Evolutionary conservation across 2,888 invertebrate species (phyloP).

Genomic region (Priocnemis perturbator): DNA sequence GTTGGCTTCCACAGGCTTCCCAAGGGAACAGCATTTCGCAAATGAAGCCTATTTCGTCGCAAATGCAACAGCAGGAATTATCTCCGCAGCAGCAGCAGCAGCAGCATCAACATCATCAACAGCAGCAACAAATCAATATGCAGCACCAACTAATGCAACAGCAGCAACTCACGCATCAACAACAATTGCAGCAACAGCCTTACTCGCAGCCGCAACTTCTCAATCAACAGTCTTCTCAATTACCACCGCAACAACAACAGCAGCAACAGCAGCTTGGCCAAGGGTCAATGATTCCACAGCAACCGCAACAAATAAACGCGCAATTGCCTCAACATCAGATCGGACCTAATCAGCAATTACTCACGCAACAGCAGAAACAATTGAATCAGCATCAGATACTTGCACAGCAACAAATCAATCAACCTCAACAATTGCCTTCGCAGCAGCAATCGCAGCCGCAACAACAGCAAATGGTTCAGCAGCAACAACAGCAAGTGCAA

Average conservation of each 20-base stretch:
- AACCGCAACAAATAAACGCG: conserved; percentile 64
- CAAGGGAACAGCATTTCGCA: conserved; percentile 59
- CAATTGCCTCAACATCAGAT: conserved; percentile 63
- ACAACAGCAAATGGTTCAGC: conserved; percentile 63
- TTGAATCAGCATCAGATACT: conserved; percentile 56
- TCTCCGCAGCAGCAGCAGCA: conserved; percentile 56
- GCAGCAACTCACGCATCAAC: conserved; percentile 58
- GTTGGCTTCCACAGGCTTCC: conserved; percentile 63
- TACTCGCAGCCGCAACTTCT: conserved; percentile 62
- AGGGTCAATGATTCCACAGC: conserved; percentile 68
- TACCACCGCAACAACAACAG: conserved; percentile 49
- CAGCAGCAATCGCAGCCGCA: conserved; percentile 60
- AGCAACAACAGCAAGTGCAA: conserved; percentile 61
- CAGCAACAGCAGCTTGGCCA: conserved; percentile 35
- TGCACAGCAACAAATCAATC: conserved; percentile 75
- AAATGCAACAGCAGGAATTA: conserved; percentile 59
- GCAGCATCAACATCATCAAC: conserved; percentile 59
- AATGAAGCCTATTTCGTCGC: conserved; percentile 55
- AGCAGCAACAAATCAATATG: conserved; percentile 36
- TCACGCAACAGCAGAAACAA: conserved; percentile 70
- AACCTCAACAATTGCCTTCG: conserved; percentile 60
- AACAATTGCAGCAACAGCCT: conserved; percentile 47
- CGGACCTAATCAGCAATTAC: conserved; percentile 69
- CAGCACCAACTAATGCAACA: conserved; percentile 55
- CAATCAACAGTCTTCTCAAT: conserved; percentile 54